Percentiles rank a stretch among this genome's conserved stretches.
phyloP scores from a whole-genome alignment of 1,140 invertebrate genomes.

The Gryon sp. region DNA sequence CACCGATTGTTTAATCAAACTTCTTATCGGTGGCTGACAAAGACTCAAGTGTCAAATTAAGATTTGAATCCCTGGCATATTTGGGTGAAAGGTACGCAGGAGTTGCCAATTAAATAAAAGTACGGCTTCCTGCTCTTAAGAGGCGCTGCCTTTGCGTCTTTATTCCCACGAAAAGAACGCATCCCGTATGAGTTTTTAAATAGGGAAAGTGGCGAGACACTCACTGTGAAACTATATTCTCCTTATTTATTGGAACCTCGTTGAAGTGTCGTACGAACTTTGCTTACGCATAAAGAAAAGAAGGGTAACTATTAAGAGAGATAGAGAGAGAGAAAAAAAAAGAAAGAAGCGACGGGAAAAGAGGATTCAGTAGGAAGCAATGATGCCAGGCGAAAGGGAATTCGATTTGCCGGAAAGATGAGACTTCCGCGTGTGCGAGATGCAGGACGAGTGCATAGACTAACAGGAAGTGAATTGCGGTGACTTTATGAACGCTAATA shows the following conservation, averaged over 20 bases:
- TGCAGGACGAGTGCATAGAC: constrained; percentile 28
- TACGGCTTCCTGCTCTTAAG: constrained; percentile 22
- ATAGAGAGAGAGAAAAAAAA: not conserved
- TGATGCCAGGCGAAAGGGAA: constrained; percentile 32
- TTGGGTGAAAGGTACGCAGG: constrained; percentile 48
- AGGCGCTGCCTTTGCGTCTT: no score
- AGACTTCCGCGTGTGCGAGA: constrained; percentile 46
- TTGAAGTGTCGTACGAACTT: constrained; percentile 12
- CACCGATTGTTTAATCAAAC: constrained; percentile 21
- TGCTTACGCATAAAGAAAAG: not conserved
- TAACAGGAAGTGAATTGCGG: constrained; percentile 32
- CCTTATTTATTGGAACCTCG: constrained; percentile 49
- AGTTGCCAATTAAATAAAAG: constrained; percentile 47
- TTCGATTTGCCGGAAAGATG: constrained; percentile 56
- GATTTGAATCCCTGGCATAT: constrained; percentile 20
- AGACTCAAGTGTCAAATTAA: constrained; percentile 10
- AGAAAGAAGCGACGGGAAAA: not conserved
- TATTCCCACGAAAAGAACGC: constrained; percentile 29
- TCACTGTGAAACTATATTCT: constrained; percentile 38
- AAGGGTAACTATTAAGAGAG: not conserved
- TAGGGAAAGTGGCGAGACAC: constrained; percentile 55
- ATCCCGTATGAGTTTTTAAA: constrained; percentile 56
- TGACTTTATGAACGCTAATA: constrained; percentile 33
- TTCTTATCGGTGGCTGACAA: constrained; percentile 13
- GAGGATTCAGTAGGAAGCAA: constrained; percentile 7